Evolutionary conservation across 2,113 vertebrate genomes (phyloP).

Genomic region (Pollimyrus isidori): DNA sequence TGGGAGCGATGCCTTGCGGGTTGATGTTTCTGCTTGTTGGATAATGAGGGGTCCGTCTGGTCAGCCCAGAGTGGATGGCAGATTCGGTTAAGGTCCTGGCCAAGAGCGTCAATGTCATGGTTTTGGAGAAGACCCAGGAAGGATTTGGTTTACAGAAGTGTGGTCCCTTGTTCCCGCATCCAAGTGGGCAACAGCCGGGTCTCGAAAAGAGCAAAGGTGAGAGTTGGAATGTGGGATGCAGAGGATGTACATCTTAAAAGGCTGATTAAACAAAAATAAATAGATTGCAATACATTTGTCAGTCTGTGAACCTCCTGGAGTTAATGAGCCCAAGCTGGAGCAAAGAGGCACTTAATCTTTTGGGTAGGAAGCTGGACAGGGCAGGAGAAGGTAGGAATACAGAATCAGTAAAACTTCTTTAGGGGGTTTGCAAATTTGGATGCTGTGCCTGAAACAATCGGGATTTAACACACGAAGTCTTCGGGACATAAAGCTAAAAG

Average conservation of each 20-base stretch:
- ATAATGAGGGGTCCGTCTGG: constrained; percentile 37
- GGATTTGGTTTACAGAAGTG: not conserved
- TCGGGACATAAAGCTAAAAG: not conserved
- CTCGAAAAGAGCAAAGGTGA: not conserved
- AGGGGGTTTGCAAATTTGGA: not conserved
- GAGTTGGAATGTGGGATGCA: not conserved
- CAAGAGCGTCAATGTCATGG: not conserved
- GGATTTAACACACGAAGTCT: not conserved
- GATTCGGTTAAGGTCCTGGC: not conserved
- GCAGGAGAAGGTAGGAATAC: not conserved
- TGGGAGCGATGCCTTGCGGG: not conserved
- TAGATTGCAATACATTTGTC: not conserved
- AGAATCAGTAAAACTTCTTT: not conserved
- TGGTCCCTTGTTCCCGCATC: not conserved
- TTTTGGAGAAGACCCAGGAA: not conserved
- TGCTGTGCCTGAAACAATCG: not conserved
- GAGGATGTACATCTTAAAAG: not conserved
- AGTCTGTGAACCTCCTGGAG: not conserved
- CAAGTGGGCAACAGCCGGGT: constrained; percentile 2
- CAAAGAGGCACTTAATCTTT: not conserved
- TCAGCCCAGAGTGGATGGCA: not conserved
- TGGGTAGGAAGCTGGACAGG: not conserved
- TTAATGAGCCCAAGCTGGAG: not conserved
- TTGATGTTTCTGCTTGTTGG: constrained; percentile 16
- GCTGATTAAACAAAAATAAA: not conserved